Percentiles rank a stretch among this genome's conserved stretches.
Conservation (phyloP, 1,140 invertebrate genomes). For the Odontomachus brunneus region DNA sequence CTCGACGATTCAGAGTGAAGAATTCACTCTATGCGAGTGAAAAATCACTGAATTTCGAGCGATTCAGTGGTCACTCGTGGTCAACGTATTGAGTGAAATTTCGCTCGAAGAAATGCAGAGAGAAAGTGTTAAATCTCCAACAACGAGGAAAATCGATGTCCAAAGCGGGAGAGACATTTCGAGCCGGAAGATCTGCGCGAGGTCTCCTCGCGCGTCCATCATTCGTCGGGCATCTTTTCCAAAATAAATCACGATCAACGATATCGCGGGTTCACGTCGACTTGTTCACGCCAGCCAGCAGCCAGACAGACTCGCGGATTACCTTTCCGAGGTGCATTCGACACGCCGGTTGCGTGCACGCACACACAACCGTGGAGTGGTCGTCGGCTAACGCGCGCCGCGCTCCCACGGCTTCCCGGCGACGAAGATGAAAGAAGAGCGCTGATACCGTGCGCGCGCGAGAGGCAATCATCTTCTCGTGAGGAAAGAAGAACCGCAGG, state of each 20-base stretch:
- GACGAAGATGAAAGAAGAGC: constrained; percentile 64
- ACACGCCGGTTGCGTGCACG: constrained; percentile 23
- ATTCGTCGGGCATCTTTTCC: not conserved
- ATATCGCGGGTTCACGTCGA: not conserved
- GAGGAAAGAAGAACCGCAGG: constrained; percentile 35
- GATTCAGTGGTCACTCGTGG: no score
- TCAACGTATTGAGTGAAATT: no score
- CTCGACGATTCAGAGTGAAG: no score
- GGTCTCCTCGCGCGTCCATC: not conserved
- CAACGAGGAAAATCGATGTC: not conserved
- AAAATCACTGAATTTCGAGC: no score
- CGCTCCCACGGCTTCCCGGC: constrained; percentile 58
- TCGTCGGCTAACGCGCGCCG: constrained; percentile 60
- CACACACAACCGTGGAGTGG: constrained; percentile 46
- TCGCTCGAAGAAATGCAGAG: no score
- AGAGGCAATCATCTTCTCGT: constrained; percentile 64
- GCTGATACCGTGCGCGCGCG: constrained; percentile 44
- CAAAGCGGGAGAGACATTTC: not conserved
- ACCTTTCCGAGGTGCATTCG: not conserved
- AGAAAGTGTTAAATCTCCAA: no score
- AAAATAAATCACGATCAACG: not conserved
- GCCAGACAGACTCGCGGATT: constrained; percentile 21
- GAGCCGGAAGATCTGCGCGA: no score
- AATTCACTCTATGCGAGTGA: no score
- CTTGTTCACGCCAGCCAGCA: not conserved